Evolutionary conservation across 2,113 vertebrate genomes (phyloP), one percentile per base, ranked within the genome.

Genomic region (Elephas maximus): DNA sequence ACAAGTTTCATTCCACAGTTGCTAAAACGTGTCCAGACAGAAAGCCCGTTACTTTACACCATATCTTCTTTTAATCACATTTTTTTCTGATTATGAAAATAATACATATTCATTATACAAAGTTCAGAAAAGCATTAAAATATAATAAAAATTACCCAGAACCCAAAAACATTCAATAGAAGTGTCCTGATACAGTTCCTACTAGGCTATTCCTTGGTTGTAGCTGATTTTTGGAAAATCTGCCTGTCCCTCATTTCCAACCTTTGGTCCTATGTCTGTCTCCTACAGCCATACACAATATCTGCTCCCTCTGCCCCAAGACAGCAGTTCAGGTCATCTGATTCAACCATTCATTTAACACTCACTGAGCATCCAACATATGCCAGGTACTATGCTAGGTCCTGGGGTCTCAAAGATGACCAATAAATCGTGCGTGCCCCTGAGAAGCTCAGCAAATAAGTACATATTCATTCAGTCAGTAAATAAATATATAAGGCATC

Each of bases 21-120:
- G 5, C 20, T 82, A 57, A 87, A 80, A 82, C 2, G 8, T 12
- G 33, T 69, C 44, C 11, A 71, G 80, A 63, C 23, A 71, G n/a
- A 74, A 12, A 93, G 12, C 24, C 41, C 37, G 53, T 24, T 67
- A 53, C 26, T 90, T 93, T 69, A 62, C 41, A 63, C 45, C 11
- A 45, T 11, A 81, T 45, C 3, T 77, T 57, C 67, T 85, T 60
- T 37, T 20, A 23, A 86, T 81, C n/a, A n/a, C 53, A 41, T 0
- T 51, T 71, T 91, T 81, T 73, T 94, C 67, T 82, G n/a, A 78
- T 90, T 73, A 90, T 51, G 37, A 90, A 92, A 94, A 83, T 12
- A 86, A 69, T 33, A 71, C 45, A 69, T 37, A 62, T 63, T 63
- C 85, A 80, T 63, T 87, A 8, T 74, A 80, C 41, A 88, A 93